Conservation (phyloP, 2,797 vertebrate species). For the Smutsia temminckii region DNA sequence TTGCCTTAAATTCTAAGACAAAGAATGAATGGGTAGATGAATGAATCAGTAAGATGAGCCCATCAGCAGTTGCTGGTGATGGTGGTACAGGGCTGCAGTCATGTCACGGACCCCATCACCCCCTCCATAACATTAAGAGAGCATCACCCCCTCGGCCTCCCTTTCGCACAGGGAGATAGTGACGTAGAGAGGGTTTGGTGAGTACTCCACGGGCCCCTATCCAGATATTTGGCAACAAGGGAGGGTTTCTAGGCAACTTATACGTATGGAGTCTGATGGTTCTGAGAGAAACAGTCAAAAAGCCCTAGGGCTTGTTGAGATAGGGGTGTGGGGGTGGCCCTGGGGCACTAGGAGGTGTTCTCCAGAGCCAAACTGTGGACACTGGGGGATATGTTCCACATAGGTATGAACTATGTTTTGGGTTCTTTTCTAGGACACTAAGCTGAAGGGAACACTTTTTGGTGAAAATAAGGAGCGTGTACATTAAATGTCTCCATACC, state of each 20-base stretch:
- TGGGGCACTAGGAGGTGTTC: background rate
- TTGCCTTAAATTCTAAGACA: background rate
- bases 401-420: background rate
- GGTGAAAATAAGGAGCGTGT: background rate
- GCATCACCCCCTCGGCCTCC: accelerated
- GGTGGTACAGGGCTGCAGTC: too few relatives aligned
- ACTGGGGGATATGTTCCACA: background rate
- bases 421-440: background rate
- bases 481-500: background rate
- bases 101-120: accelerated
- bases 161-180: background rate
- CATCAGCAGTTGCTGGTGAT: background rate
- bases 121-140: background rate
- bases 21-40: background rate
- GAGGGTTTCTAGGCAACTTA: background rate
- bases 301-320: background rate
- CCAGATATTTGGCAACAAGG: background rate
- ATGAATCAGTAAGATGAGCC: background rate
- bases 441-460: background rate
- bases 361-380: background rate
- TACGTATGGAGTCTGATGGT: background rate
- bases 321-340: too few relatives aligned
- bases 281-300: background rate
- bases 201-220: background rate
- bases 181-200: background rate